Percentiles rank a stretch among this genome's conserved stretches.
phyloP scores from a whole-genome alignment of 1,140 invertebrate species.

The Penaeus japonicus region DNA sequence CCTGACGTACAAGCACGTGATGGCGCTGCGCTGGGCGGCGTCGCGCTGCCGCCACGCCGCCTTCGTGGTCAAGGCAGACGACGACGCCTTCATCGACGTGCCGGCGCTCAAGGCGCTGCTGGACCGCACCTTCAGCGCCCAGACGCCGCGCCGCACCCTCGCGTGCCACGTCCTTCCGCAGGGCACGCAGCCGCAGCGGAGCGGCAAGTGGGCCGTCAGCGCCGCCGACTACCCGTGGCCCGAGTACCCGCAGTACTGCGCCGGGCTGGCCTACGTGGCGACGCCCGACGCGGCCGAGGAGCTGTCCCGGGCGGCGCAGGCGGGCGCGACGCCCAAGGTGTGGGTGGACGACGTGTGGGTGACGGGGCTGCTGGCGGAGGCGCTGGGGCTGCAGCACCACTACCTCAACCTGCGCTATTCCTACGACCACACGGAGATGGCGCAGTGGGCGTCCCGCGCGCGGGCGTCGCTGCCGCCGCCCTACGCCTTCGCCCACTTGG shows the following conservation, averaged over 20 bases:
- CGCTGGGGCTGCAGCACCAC: slow-evolving; percentile 61
- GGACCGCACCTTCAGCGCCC: slow-evolving; percentile 59
- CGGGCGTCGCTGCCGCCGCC: slow-evolving; percentile 41
- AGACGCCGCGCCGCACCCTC: slow-evolving; percentile 59
- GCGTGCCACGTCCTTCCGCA: slow-evolving; percentile 64
- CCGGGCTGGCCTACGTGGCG: slow-evolving; percentile 65
- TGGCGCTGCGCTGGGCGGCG: slow-evolving; percentile 66
- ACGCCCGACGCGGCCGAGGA: slow-evolving; percentile 64
- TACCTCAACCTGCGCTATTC: slow-evolving; percentile 64
- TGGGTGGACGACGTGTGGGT: slow-evolving; percentile 70
- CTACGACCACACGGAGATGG: slow-evolving; percentile 61
- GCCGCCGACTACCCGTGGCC: slow-evolving; percentile 61
- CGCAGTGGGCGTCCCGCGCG: slow-evolving; percentile 60
- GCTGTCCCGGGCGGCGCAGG: slow-evolving; percentile 61
- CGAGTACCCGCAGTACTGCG: slow-evolving; percentile 65
- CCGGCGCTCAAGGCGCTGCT: slow-evolving; percentile 64
- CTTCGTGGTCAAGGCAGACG: slow-evolving; percentile 68
- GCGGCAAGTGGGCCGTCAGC: slow-evolving; percentile 65
- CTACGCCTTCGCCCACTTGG: slow-evolving; percentile 60
- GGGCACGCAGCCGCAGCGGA: slow-evolving; percentile 63
- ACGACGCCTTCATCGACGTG: slow-evolving; percentile 69
- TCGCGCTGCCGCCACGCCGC: slow-evolving; percentile 64
- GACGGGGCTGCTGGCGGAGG: slow-evolving; percentile 65
- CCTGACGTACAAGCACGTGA: slow-evolving; percentile 67
- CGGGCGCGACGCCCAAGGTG: slow-evolving; percentile 63